Evolutionary conservation across 2,888 invertebrate species (phyloP), one percentile per base, ranked within the genome.

Genomic region (Elysia crispata): DNA sequence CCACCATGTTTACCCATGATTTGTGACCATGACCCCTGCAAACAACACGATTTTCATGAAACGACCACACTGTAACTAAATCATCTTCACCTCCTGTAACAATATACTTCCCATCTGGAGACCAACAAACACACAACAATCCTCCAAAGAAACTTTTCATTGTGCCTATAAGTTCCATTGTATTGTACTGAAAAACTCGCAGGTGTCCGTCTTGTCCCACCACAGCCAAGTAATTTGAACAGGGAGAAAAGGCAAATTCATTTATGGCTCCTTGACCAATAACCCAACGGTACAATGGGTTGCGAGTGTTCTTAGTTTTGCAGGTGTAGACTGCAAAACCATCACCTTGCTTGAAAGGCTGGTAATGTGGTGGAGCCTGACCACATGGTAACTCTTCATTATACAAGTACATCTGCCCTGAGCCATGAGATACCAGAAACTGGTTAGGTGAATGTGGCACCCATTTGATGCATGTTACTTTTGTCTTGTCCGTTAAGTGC

Each of bases 41-140:
- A 11, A 98, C 97, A 8, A 99, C 98, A 73, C 97, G 94, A 85
- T 97, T 95, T 90, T 99, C 98, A 85, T 95, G 94, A 91, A 98
- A 95, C 75, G 97, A 97, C 96, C 98, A 99, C 57, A 99, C 96
- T 0, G 99, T 99, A 75, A 99, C 97, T 81, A 99, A 94, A 93
- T 99, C 99, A 93, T 99, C 99, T 93, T 99, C 99, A 5, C 99
- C 99, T 0, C 99, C 99, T 0, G 97, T 97, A 74, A 98, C 97
- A 74, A 93, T 89, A 89, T 98, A 97, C 89, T 96, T 95, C 70
- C 97, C 96, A 92, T 99, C 98, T 0, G 98, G 98, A 15, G 98
- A 97, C 99, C 99, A 99, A 90, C 97, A 96, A 80, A 98, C 98
- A 92, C 99, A 99, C 66, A 99, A 93, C 89, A 99, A 95, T 57